Evolutionary conservation across 2,113 vertebrate genomes (phyloP).

Genomic region (Salvelinus namaycush): DNA sequence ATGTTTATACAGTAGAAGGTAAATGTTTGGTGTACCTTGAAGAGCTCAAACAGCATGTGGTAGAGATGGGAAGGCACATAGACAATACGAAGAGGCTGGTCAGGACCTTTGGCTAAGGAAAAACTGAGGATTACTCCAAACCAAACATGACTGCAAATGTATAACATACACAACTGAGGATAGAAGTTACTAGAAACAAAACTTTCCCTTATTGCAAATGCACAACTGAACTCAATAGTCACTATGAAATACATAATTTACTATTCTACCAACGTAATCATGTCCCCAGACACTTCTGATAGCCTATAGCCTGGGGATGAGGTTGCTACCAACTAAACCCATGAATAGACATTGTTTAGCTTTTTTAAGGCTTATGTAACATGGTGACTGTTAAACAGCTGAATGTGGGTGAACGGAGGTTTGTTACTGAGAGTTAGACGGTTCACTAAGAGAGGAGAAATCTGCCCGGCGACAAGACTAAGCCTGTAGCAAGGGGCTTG

Average conservation of each 20-base stretch:
- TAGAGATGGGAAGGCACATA: constrained; percentile 98
- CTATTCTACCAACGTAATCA: too few species aligned
- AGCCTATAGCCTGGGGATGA: too few species aligned
- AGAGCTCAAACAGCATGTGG: constrained; percentile 98
- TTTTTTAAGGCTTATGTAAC: not conserved
- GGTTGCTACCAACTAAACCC: too few species aligned
- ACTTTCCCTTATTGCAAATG: not conserved
- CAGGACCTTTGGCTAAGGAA: constrained; percentile 79
- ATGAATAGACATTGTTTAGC: not conserved
- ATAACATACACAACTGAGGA: not conserved
- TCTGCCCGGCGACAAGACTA: not conserved
- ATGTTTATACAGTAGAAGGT: not conserved
- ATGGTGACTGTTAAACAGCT: not conserved
- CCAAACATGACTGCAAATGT: not conserved
- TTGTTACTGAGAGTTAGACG: not conserved
- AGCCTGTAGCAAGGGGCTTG: not conserved
- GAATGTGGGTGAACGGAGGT: not conserved
- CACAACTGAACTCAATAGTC: too few species aligned
- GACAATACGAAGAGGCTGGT: constrained; percentile 85
- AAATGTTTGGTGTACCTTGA: constrained; percentile 82
- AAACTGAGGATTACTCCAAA: constrained; percentile 7
- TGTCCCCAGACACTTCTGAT: too few species aligned
- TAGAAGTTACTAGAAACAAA: not conserved
- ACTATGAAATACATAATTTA: too few species aligned
- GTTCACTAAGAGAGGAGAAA: not conserved